A percentile compares a stretch with the other conserved stretches of the same genome.
Evolutionary conservation across 2,797 vertebrate genomes (phyloP).

Genomic region (Phyllotis vaccarum): DNA sequence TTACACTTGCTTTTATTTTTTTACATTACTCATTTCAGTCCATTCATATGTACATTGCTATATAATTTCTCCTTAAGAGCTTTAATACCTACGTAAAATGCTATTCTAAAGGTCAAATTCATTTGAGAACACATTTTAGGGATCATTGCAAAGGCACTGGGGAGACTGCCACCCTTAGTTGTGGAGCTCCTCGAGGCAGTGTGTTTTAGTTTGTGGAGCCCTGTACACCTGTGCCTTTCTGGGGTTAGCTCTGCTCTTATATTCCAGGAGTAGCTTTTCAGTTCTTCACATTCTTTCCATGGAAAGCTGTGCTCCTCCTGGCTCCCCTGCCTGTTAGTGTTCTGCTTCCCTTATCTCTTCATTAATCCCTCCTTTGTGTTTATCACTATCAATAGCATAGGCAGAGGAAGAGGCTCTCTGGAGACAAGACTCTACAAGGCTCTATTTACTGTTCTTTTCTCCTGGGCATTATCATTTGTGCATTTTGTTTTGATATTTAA

Average conservation of each 20-base stretch:
- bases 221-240: slow-evolving; percentile 15
- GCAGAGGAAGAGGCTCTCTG: neutral
- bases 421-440: neutral
- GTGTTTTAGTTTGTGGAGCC: slow-evolving; percentile 35
- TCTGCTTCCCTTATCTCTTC: slow-evolving; percentile 28
- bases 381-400: slow-evolving; percentile 24
- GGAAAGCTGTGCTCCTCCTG: neutral
- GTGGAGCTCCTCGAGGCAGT: neutral
- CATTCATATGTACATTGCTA: neutral
- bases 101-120: neutral
- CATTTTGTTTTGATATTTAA: slow-evolving; percentile 75
- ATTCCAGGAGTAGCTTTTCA: neutral
- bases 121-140: neutral
- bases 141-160: slow-evolving; percentile 29
- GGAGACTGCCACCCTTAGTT: neutral
- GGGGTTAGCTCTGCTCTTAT: neutral
- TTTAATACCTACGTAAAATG: neutral
- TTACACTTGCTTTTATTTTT: neutral
- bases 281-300: neutral
- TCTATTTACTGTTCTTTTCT: slow-evolving; percentile 66
- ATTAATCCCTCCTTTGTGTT: slow-evolving; percentile 31
- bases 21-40: neutral
- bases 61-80: neutral
- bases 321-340: neutral
- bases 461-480: slow-evolving; percentile 56